Conservation (phyloP, 2,113 vertebrate genomes). For the Nycticebus coucang region DNA sequence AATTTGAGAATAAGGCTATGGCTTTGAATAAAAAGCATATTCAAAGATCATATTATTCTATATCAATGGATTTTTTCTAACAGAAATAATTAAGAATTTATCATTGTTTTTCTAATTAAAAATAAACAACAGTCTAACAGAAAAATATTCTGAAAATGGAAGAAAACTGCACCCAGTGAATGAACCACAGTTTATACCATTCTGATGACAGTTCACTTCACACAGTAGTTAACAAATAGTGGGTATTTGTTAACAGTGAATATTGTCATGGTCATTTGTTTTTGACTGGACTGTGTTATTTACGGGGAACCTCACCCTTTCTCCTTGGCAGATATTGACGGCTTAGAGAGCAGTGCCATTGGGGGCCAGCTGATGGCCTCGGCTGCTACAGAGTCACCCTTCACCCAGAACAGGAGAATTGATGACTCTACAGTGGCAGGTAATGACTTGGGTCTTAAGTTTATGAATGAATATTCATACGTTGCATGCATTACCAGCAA, state of each 20-base stretch:
- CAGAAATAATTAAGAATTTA: neutral
- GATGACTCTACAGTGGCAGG: slow-evolving; percentile 91
- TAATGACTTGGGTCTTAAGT: slow-evolving; percentile 75
- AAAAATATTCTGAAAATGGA: neutral
- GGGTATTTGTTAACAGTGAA: neutral
- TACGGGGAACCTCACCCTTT: neutral
- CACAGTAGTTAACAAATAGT: neutral
- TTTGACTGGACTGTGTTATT: neutral
- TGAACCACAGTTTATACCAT: neutral
- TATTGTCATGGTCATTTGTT: rapidly evolving
- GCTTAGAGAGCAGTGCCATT: slow-evolving; percentile 95
- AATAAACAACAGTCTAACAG: neutral
- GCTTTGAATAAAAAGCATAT: slow-evolving; percentile 2
- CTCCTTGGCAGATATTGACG: slow-evolving; percentile 91
- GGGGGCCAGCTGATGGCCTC: slow-evolving; percentile 94
- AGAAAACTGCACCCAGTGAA: neutral
- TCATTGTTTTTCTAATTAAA: slow-evolving; percentile 32
- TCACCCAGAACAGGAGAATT: slow-evolving; percentile 86
- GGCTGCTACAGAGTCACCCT: slow-evolving; percentile 88
- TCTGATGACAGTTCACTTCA: neutral
- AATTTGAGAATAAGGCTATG: neutral
- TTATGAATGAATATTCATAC: neutral
- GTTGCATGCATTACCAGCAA: neutral
- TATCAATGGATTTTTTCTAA: neutral
- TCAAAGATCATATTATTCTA: neutral